Percentiles rank a stretch among this genome's conserved stretches.
These are phyloP conservation scores for Urosaurus nigricauda DNA, from an alignment of 2,797 vertebrate species.

Conservation along the genomic window DNA sequence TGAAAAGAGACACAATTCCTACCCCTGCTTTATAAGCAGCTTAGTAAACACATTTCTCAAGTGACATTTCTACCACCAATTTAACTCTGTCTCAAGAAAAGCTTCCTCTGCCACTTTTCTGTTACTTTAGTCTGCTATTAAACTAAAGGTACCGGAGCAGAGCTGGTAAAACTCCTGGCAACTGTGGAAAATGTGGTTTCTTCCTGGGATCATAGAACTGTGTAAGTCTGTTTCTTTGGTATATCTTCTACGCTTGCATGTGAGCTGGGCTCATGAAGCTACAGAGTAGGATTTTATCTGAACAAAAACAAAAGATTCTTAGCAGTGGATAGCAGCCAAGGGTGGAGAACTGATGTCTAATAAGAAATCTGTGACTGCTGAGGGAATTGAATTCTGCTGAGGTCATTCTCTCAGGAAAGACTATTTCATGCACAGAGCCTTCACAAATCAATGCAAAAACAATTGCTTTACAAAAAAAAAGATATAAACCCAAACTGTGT, in stretches of 20 bases:
- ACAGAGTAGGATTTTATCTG: not conserved
- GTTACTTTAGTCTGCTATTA: not conserved
- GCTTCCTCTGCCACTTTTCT: not conserved
- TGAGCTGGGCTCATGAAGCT: not conserved
- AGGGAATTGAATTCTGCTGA: not conserved
- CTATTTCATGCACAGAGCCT: not conserved
- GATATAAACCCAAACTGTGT: not conserved
- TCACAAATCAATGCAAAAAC: not conserved
- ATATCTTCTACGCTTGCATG: not conserved
- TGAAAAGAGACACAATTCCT: no score
- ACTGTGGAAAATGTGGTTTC: not conserved
- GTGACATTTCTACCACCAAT: not conserved
- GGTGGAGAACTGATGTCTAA: not conserved
- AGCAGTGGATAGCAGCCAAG: slow-evolving; percentile 15
- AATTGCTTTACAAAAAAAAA: not conserved
- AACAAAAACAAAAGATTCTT: not conserved
- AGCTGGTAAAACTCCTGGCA: not conserved
- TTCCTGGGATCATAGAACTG: not conserved
- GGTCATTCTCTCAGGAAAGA: not conserved
- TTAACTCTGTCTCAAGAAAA: not conserved
- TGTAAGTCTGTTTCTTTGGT: not conserved
- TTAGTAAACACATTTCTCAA: not conserved
- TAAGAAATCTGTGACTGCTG: not conserved
- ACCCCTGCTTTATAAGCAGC: not conserved
- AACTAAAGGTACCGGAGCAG: not conserved